A percentile compares a stretch with the other conserved stretches of the same genome.
These are phyloP conservation scores for Alfaro cultratus DNA, from an alignment of 2,797 vertebrate species.

Conservation along the genomic window DNA sequence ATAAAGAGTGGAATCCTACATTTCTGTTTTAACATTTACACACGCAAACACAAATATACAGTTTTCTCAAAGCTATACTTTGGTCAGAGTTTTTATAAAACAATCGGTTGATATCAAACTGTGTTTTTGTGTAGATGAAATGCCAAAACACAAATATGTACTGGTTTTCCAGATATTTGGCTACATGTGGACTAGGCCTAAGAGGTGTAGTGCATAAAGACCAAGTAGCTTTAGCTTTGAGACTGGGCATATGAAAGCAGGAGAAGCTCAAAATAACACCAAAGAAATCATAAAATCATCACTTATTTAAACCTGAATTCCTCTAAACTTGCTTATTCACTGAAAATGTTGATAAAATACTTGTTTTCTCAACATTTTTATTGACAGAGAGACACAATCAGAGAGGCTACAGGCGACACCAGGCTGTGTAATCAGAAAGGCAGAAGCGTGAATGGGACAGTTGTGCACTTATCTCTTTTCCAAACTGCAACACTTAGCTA, in stretches of 20 bases:
- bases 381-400: background rate
- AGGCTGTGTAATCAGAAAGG: constrained; percentile 57
- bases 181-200: background rate
- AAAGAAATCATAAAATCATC: background rate
- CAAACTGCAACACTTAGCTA: constrained; percentile 29
- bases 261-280: constrained; percentile 2
- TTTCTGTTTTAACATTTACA: too few species aligned
- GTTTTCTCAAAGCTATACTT: too few species aligned
- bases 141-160: too few species aligned
- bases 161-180: too few species aligned
- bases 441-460: constrained; percentile 38
- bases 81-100: too few species aligned
- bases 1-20: too few species aligned
- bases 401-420: constrained; percentile 55
- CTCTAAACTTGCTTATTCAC: background rate
- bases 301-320: constrained; percentile 16
- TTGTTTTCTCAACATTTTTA: constrained; percentile 14
- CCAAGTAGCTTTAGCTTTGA: background rate
- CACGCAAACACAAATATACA: too few species aligned
- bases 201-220: background rate
- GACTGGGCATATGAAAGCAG: background rate
- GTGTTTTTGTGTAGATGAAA: too few species aligned
- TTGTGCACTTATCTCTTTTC: constrained; percentile 51
- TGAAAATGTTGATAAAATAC: constrained; percentile 11
- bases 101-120: too few species aligned